Percentiles rank a stretch among this genome's conserved stretches.
These are phyloP conservation scores for Arrhopalites spinosus DNA, from an alignment of 2,888 invertebrate genomes.

Conservation along the genomic window DNA sequence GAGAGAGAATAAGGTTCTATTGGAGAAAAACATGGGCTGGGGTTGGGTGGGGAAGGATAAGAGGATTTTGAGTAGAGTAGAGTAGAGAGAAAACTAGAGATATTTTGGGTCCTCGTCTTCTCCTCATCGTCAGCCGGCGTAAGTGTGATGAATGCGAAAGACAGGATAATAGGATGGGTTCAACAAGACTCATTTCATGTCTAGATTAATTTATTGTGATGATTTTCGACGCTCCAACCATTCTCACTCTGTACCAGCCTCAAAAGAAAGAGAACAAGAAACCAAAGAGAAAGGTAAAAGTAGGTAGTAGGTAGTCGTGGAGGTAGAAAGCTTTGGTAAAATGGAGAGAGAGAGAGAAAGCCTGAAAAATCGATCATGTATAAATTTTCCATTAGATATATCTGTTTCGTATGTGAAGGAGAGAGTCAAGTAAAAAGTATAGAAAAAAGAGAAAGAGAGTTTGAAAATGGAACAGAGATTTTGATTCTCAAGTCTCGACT, in stretches of 20 bases:
- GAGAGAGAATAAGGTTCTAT: too few relatives aligned
- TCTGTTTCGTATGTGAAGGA: background rate
- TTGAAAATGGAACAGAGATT: too few relatives aligned
- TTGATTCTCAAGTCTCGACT: too few relatives aligned
- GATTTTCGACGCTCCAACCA: constrained; percentile 1
- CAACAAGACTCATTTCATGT: constrained; percentile 43
- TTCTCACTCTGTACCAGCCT: too few relatives aligned
- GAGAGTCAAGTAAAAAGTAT: too few relatives aligned
- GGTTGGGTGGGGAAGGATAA: background rate
- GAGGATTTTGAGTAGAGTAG: background rate
- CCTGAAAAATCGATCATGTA: constrained; percentile 12
- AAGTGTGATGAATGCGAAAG: constrained; percentile 37
- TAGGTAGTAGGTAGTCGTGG: background rate
- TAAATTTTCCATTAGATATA: constrained; percentile 6
- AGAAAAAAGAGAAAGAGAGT: too few relatives aligned
- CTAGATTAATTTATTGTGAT: constrained; percentile 44
- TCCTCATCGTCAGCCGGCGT: background rate
- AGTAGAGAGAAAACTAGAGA: background rate
- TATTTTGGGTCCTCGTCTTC: background rate
- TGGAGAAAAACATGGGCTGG: too few relatives aligned
- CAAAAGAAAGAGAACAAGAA: background rate
- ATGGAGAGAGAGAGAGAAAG: background rate
- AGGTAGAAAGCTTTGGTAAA: background rate
- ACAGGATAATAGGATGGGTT: constrained; percentile 39
- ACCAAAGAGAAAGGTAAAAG: background rate